phyloP scores from a whole-genome alignment of 2,797 vertebrate species.

The Hemitrygon akajei region DNA sequence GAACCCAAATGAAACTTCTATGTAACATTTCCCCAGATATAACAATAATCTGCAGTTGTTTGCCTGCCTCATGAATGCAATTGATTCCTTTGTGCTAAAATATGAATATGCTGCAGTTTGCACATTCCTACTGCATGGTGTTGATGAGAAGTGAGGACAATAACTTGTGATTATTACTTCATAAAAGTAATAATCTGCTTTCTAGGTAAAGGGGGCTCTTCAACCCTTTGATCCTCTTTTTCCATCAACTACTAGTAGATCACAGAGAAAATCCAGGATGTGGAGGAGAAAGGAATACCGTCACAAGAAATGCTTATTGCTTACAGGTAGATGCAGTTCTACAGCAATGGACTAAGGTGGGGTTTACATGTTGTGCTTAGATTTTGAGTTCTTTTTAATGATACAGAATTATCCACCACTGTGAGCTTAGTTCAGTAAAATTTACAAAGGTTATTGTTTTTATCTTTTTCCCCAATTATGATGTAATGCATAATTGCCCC shows the following conservation, averaged over 20 bases:
- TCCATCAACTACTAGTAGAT: too few relatives aligned
- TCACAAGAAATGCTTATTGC: too few relatives aligned
- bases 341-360: too few relatives aligned
- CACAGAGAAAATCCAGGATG: too few relatives aligned
- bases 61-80: background rate
- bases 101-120: conserved; percentile 11
- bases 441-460: background rate
- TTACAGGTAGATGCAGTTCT: too few relatives aligned
- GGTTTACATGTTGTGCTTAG: background rate
- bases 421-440: background rate
- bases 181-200: too few relatives aligned
- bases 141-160: too few relatives aligned
- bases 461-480: background rate
- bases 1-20: background rate
- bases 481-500: background rate
- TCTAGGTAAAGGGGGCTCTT: too few relatives aligned
- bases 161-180: too few relatives aligned
- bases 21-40: background rate
- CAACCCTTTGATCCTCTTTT: too few relatives aligned
- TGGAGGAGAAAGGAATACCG: too few relatives aligned
- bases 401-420: background rate
- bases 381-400: background rate
- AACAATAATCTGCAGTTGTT: too few relatives aligned
- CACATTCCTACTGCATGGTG: background rate
- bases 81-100: conserved; percentile 10